phyloP scores from a whole-genome alignment of 1,140 invertebrate genomes.

The Akabosia matsudoensis region DNA sequence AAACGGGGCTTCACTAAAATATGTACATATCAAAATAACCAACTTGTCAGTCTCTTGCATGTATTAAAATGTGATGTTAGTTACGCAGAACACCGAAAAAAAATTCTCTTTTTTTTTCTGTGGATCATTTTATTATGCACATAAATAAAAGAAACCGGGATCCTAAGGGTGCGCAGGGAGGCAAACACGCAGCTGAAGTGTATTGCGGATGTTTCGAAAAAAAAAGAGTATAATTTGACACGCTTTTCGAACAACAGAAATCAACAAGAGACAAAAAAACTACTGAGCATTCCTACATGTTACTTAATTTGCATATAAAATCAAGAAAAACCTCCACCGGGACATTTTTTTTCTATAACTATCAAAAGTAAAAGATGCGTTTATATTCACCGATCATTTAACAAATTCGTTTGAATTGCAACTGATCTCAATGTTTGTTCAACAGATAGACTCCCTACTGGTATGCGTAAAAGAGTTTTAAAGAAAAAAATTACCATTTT shows the following conservation, averaged over 20 bases:
- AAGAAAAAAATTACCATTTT: too few species aligned
- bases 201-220: not conserved
- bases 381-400: not conserved
- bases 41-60: constrained; percentile 5
- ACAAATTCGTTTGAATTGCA: not conserved
- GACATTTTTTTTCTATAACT: too few species aligned
- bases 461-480: too few species aligned
- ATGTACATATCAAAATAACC: constrained; percentile 1
- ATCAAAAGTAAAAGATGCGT: too few species aligned
- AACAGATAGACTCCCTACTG: too few species aligned
- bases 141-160: not conserved
- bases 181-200: too few species aligned
- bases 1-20: not conserved
- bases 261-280: not conserved
- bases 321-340: too few species aligned
- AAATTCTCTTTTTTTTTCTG: not conserved
- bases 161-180: too few species aligned
- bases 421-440: not conserved
- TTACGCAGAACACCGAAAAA: not conserved
- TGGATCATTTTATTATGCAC: not conserved
- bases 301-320: too few species aligned
- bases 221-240: not conserved
- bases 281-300: not conserved
- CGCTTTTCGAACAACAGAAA: not conserved
- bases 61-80: not conserved